Conservation (phyloP, 2,113 vertebrate species). For the Holacanthus passer region DNA sequence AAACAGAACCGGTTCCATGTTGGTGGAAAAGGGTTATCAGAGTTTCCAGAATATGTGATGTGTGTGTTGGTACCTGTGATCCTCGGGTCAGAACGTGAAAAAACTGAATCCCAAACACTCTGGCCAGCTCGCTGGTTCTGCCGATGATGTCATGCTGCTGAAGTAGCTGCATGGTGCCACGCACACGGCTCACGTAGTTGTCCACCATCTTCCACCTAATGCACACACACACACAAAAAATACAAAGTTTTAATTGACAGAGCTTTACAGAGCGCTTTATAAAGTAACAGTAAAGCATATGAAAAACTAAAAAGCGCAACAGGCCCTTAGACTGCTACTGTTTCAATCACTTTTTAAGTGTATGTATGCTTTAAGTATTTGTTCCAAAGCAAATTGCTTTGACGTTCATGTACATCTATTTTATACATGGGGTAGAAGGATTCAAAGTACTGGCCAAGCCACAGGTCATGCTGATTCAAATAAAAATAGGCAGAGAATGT, state of each 20-base stretch:
- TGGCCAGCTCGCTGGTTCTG: slow-evolving; percentile 96
- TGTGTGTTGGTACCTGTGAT: slow-evolving; percentile 82
- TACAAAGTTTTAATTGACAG: no score
- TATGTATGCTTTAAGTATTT: no score
- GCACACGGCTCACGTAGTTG: slow-evolving; percentile 92
- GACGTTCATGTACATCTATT: background rate
- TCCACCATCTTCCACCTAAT: slow-evolving; percentile 97
- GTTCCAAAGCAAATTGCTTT: background rate
- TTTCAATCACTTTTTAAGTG: background rate
- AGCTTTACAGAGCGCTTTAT: background rate
- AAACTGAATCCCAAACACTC: slow-evolving; percentile 98
- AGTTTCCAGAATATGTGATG: background rate
- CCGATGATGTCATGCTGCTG: slow-evolving; percentile 94
- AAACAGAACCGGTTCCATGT: no score
- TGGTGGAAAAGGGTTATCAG: no score
- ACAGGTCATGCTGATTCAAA: background rate
- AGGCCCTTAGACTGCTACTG: background rate
- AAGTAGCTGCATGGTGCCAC: slow-evolving; percentile 91
- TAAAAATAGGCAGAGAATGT: background rate
- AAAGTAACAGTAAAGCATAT: background rate
- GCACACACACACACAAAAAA: slow-evolving; percentile 17
- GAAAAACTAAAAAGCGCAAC: background rate
- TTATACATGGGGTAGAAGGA: background rate
- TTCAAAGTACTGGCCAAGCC: background rate
- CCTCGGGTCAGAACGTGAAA: slow-evolving; percentile 96